phyloP scores from a whole-genome alignment of 2,888 invertebrate species.

The Phania funesta region DNA sequence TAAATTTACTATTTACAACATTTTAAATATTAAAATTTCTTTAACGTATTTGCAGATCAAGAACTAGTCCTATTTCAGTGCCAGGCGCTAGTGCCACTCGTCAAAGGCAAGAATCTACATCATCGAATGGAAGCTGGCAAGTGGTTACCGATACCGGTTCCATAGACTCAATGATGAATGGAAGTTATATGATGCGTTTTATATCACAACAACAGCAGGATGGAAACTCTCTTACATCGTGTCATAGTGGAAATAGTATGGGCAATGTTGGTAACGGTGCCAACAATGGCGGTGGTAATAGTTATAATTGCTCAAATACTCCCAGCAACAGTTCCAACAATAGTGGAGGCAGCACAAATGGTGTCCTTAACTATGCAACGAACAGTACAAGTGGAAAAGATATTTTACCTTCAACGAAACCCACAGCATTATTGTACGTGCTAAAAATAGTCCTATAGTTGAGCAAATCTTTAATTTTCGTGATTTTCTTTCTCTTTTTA shows the following conservation, averaged over 20 bases:
- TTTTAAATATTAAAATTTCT: neutral
- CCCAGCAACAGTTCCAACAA: constrained; percentile 63
- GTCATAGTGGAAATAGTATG: constrained; percentile 54
- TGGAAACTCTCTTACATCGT: constrained; percentile 22
- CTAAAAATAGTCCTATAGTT: neutral
- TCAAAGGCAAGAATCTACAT: constrained; percentile 83
- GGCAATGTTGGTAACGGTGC: constrained; percentile 30
- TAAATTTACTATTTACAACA: too few relatives aligned
- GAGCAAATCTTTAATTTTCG: neutral
- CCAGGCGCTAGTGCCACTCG: constrained; percentile 81
- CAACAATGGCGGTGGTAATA: neutral
- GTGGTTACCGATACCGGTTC: constrained; percentile 86
- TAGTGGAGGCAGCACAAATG: constrained; percentile 22
- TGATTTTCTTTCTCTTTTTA: constrained; percentile 51
- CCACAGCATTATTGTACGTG: constrained; percentile 33
- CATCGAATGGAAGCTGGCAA: constrained; percentile 86
- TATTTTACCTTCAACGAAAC: constrained; percentile 1
- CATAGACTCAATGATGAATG: constrained; percentile 77
- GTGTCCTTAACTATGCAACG: constrained; percentile 14
- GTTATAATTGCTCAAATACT: constrained; percentile 42
- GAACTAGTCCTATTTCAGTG: constrained; percentile 85
- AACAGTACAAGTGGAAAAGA: constrained; percentile 33
- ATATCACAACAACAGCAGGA: constrained; percentile 62
- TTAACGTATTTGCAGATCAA: constrained; percentile 69
- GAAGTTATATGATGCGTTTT: constrained; percentile 75